These are phyloP conservation scores for mouse (Mus musculus) DNA, from an alignment of 2,113 vertebrate genomes.

Conservation along the genomic window GRCm39 chr16:25418001-25418500, in stretches of 20 bases:
- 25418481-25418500: constrained; percentile 46
- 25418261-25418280: constrained; percentile 70
- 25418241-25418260: constrained; percentile 78
- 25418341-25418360: constrained; percentile 79
- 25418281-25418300: constrained; percentile 82
- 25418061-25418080: background rate
- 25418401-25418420: constrained; percentile 60
- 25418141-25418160: background rate
- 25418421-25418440: background rate
- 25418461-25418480: constrained; percentile 60
- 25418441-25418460: constrained; percentile 53
- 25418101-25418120: background rate
- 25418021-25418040: background rate
- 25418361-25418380: constrained; percentile 65
- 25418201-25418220: constrained; percentile 57
- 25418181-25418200: constrained; percentile 53
- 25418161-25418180: background rate
- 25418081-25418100: too few relatives aligned
- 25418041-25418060: constrained; percentile 14
- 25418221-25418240: constrained; percentile 63
- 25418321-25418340: constrained; percentile 79
- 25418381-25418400: background rate
- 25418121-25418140: background rate
- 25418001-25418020: background rate
- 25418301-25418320: constrained; percentile 83